A percentile compares a stretch with the other conserved stretches of the same genome.
Evolutionary conservation across 2,888 invertebrate species (phyloP).

Genomic region (Auanema freiburgensis): DNA sequence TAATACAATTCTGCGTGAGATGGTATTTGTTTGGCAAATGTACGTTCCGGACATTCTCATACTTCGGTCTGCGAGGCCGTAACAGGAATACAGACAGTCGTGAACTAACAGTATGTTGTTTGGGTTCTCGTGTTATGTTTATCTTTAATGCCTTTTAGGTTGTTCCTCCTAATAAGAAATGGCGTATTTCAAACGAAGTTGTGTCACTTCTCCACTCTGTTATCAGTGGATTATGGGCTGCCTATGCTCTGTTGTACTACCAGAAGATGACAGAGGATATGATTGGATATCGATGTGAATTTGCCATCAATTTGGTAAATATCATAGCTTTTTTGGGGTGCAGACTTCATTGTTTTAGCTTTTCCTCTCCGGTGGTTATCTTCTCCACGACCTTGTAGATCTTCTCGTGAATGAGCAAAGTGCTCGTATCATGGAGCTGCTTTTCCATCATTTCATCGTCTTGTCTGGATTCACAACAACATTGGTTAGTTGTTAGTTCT

Average conservation of each 20-base stretch:
- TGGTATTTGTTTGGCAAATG: slow-evolving; percentile 58
- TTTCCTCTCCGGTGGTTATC: slow-evolving; percentile 59
- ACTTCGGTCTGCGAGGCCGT: slow-evolving; percentile 48
- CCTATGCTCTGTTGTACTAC: slow-evolving; percentile 38
- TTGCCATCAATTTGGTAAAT: slow-evolving; percentile 34
- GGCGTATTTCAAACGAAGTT: slow-evolving; percentile 62
- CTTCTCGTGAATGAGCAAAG: slow-evolving; percentile 62
- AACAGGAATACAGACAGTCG: slow-evolving; percentile 36
- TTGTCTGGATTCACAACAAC: slow-evolving; percentile 54
- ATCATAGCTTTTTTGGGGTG: background rate
- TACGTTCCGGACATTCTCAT: slow-evolving; percentile 59
- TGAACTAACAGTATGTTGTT: slow-evolving; percentile 37
- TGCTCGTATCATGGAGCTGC: slow-evolving; percentile 58
- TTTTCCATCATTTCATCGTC: slow-evolving; percentile 63
- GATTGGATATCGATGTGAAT: slow-evolving; percentile 38
- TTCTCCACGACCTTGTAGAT: slow-evolving; percentile 61
- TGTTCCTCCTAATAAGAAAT: slow-evolving; percentile 62
- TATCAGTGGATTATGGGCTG: slow-evolving; percentile 49
- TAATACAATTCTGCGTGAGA: slow-evolving; percentile 57
- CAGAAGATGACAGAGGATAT: slow-evolving; percentile 44
- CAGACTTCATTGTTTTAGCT: slow-evolving; percentile 34
- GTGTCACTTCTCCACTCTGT: slow-evolving; percentile 61
- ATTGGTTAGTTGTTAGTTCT: slow-evolving; percentile 22
- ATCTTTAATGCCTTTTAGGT: slow-evolving; percentile 21
- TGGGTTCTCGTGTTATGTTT: background rate